Conservation (phyloP, 2,888 invertebrate genomes). For the Cephus nigrinus region DNA sequence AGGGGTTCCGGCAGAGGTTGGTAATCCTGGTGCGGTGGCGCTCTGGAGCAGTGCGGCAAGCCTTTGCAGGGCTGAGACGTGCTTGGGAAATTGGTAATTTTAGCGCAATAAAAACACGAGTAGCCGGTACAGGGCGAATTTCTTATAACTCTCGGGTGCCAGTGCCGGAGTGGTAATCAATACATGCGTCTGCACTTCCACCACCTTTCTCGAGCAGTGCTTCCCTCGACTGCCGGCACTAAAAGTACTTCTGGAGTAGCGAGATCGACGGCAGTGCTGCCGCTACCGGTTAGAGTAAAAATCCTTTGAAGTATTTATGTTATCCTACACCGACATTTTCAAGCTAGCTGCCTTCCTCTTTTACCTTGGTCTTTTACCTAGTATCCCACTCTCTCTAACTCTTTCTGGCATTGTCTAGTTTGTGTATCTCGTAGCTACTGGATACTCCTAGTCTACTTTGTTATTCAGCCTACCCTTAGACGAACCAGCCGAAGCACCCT, state of each 20-base stretch:
- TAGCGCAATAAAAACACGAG: conserved; percentile 30
- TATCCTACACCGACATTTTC: not conserved
- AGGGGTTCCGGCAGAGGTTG: not conserved
- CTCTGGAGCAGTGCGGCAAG: not conserved
- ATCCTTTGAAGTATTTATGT: not conserved
- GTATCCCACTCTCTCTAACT: too few species aligned
- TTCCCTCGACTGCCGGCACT: not conserved
- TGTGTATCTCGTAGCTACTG: not conserved
- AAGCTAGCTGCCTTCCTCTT: not conserved
- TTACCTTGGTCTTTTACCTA: not conserved
- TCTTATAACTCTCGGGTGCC: conserved; percentile 26
- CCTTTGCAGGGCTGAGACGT: conserved; percentile 26
- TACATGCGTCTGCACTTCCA: conserved; percentile 51
- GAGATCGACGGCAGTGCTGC: not conserved
- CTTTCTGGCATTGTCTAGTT: not conserved
- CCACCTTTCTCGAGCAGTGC: conserved; percentile 32
- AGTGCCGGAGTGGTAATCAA: conserved; percentile 46
- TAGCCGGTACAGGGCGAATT: conserved; percentile 29
- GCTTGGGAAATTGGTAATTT: conserved; percentile 38
- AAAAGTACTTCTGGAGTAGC: not conserved
- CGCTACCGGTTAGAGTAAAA: not conserved
- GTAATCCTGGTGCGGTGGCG: conserved; percentile 22
- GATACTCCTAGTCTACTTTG: not conserved
- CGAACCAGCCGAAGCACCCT: not conserved
- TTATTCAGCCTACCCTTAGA: not conserved